Base-by-base conservation (phyloP, 2,888 invertebrate species). In the Tachina grossa region DNA sequence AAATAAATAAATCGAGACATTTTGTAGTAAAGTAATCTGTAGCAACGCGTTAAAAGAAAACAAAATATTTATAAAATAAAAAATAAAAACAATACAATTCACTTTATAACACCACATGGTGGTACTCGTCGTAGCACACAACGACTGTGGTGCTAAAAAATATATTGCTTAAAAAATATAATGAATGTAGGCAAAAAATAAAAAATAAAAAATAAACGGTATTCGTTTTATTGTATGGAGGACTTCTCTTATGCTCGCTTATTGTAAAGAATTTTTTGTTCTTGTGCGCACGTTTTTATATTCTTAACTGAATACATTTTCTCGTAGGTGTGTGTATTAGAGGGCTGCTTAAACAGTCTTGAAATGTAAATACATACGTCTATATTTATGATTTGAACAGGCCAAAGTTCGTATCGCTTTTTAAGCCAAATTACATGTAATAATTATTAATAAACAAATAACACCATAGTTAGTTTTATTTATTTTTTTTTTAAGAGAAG, bases 121-220 rank as follows among this genome's bases (percentile, higher is more conserved):
- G 31, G 19, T 31, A 31, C 31, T 31, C 31, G 31, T 31, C 31
- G 31, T 31, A 31, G 31, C 5, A 31, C 45, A 45, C 45, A 45
- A 19, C 22, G 22, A 63, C 31, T 47, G 39, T 19, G 55, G 76
- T 66, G 76, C 47, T 76, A 47, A 66, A 66, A 16, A 47, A 63
- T 76, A 45, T 55, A 76, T 55, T 45, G n/a, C 4, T 41, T 19
- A 4, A 45, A 19, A 53, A 31, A 43, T 63, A 39, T 61, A 13
- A 22, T 6, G 19, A 10, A 51, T 13, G n/a, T 22, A 51, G 22
- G 19, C 6, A 53, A 43, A 22, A 19, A n/a, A n/a, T n/a, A n/a
- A n/a, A 31, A 71, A 16, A 59, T 16, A 57, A 45, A 53, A 43
- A 11, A 45, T 59, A 31, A 31, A 31, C 31, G 31, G 31, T 6